phyloP scores from a whole-genome alignment of 2,888 invertebrate species.

The Lordiphosa fenestrarum region DNA sequence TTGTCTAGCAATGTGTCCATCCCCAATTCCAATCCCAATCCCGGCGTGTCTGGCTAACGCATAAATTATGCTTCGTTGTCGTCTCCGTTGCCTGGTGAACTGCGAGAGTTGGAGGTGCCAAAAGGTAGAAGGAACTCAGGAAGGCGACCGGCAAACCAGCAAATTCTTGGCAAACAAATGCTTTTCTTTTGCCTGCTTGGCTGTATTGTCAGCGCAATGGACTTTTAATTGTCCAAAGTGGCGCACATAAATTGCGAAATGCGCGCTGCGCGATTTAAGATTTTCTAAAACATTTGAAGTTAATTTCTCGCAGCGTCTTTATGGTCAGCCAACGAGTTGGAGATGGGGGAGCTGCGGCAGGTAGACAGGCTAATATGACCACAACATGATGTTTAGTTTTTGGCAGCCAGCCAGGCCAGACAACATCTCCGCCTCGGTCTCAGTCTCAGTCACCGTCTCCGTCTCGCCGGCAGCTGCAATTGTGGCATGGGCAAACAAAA shows the following conservation, averaged over 20 bases:
- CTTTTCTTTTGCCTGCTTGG: conserved; percentile 16
- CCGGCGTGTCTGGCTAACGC: conserved; percentile 49
- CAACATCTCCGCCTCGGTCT: neutral
- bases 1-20: conserved; percentile 58
- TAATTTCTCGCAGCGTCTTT: conserved; percentile 49
- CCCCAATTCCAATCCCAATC: conserved; percentile 9
- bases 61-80: conserved; percentile 72
- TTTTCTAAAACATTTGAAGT: conserved; percentile 60
- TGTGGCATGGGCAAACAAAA: neutral
- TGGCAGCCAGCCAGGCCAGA: conserved; percentile 34
- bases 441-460: too few relatives aligned
- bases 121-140: conserved; percentile 48
- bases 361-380: conserved; percentile 33
- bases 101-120: conserved; percentile 49
- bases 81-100: conserved; percentile 14
- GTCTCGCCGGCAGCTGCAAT: conserved; percentile 7
- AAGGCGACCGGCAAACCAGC: conserved; percentile 16
- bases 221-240: conserved; percentile 60
- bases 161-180: conserved; percentile 58
- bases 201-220: conserved; percentile 44
- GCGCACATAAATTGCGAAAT: conserved; percentile 54
- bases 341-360: conserved; percentile 26
- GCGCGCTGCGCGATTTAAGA: conserved; percentile 56
- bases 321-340: conserved; percentile 24
- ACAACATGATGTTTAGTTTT: conserved; percentile 9